Conservation (phyloP, 2,888 invertebrate genomes). For the Oxytorus armatus region DNA sequence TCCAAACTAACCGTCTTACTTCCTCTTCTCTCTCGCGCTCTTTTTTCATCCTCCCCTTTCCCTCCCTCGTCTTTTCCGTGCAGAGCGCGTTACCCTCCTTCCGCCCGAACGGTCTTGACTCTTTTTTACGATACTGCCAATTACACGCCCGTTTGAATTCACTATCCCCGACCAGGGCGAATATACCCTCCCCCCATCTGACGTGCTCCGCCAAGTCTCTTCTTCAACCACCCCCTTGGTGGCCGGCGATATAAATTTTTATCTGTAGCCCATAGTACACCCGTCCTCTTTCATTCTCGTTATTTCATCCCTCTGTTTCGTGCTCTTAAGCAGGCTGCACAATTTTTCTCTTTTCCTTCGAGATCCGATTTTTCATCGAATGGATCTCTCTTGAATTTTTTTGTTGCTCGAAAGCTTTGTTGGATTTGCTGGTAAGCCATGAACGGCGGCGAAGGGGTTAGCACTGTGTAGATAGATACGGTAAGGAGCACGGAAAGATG, state of each 20-base stretch:
- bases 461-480: neutral
- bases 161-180: slow-evolving; percentile 81
- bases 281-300: slow-evolving; percentile 56
- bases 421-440: neutral
- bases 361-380: slow-evolving; percentile 38
- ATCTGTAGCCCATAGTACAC: slow-evolving; percentile 70
- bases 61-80: slow-evolving; percentile 46
- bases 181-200: slow-evolving; percentile 62
- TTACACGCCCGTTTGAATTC: slow-evolving; percentile 84
- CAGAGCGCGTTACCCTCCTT: slow-evolving; percentile 65
- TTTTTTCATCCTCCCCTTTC: slow-evolving; percentile 23
- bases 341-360: slow-evolving; percentile 13
- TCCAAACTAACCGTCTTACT: slow-evolving; percentile 71
- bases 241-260: slow-evolving; percentile 80
- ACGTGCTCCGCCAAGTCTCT: slow-evolving; percentile 18
- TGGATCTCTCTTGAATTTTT: slow-evolving; percentile 9
- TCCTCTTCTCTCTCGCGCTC: slow-evolving; percentile 67
- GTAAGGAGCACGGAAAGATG: neutral
- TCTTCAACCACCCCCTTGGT: slow-evolving; percentile 26
- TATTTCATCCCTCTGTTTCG: slow-evolving; percentile 68
- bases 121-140: slow-evolving; percentile 84
- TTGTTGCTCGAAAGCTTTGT: neutral
- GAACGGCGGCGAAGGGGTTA: too few species aligned
- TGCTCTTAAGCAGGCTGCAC: slow-evolving; percentile 12
- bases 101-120: slow-evolving; percentile 74